Evolutionary conservation across 2,113 vertebrate genomes (phyloP), one percentile per base, ranked within the genome.

Genomic region (Phrynosoma platyrhinos): DNA sequence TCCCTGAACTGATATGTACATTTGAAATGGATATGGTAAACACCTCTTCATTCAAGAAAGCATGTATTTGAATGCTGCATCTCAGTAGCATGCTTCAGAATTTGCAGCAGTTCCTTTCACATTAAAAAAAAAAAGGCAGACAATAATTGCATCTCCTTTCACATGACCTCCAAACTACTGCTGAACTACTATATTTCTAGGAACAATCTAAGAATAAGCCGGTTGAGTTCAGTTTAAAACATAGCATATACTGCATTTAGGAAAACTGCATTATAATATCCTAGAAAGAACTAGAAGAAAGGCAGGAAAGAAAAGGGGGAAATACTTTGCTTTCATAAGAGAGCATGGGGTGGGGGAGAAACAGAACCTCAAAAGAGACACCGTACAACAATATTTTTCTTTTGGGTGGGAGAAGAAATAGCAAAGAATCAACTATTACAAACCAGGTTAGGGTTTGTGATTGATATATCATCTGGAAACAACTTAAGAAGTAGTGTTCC

Each of bases 61-160:
- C 91, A 92, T 95, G 93, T 75, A 79, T 92, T 86, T 94, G 91
- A 92, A 88, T 95, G 94, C 96, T 0, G 85, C 91, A 91, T 94
- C 94, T 97, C 95, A 96, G 96, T 97, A 97, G 96, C 96, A 96
- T 96, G 96, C 96, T 92, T 94, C 93, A 95, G 94, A 92, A 94
- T 94, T 95, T 91, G 90, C 89, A 92, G 91, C 87, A 91, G 95
- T 89, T 92, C 80, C 92, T 94, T 97, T 97, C 97, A 97, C 97
- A 97, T 97, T 97, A 91, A 91, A 74, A 92, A 93, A 93, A 36
- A 92, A 71, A 93, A 92, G 83, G 90, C 94, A 96, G 95, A 95
- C 85, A 88, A 94, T 89, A 95, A 86, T 94, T 90, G 88, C 93
- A 95, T 93, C 94, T 93, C 94, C 95, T 94, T 95, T 95, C 52